Conservation (phyloP, 2,888 invertebrate species). For the Unio pictorum region DNA sequence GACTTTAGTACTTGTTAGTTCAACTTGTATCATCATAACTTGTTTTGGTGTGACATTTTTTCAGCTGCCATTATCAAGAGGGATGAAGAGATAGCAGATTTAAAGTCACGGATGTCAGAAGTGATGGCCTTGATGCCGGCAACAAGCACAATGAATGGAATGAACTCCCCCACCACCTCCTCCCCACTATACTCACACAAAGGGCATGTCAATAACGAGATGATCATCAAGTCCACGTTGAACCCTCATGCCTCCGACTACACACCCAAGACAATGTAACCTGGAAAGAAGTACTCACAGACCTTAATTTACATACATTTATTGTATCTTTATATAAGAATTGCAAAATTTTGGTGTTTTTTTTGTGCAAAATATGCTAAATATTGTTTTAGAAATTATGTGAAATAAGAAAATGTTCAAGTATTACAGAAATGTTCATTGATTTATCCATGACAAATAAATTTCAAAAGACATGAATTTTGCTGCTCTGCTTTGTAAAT, state of each 20-base stretch:
- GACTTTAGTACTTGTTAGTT: not conserved
- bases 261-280: constrained; percentile 80
- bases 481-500: too few relatives aligned
- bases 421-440: too few relatives aligned
- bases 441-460: too few relatives aligned
- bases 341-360: too few relatives aligned
- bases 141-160: constrained; percentile 39
- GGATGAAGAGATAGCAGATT: constrained; percentile 91
- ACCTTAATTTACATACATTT: too few relatives aligned
- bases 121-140: constrained; percentile 91
- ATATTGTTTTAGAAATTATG: too few relatives aligned
- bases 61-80: constrained; percentile 85
- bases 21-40: not conserved
- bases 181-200: constrained; percentile 57
- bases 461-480: too few relatives aligned
- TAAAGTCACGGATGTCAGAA: constrained; percentile 92
- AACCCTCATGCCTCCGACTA: constrained; percentile 94
- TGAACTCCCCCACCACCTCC: constrained; percentile 41
- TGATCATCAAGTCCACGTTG: constrained; percentile 75
- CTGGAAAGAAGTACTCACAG: not conserved
- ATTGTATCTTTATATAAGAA: too few relatives aligned
- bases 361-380: too few relatives aligned
- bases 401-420: too few relatives aligned
- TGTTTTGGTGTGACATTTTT: constrained; percentile 42
- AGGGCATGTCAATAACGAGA: constrained; percentile 34